Evolutionary conservation across 2,113 vertebrate genomes (phyloP), one percentile per base, ranked within the genome.

Genomic region (Ranitomeya imitator): DNA sequence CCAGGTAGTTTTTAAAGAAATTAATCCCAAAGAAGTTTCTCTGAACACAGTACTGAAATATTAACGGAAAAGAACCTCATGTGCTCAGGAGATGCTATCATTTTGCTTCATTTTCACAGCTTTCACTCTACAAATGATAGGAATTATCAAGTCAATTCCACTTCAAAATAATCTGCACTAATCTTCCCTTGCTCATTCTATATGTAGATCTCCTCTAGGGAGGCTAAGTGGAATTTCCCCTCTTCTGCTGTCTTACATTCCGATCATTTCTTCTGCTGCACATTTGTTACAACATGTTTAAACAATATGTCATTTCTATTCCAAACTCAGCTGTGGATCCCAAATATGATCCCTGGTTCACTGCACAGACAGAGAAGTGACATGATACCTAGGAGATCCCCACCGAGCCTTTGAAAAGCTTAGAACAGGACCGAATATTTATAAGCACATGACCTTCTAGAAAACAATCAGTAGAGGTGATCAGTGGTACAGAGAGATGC

Each of bases 231-330:
- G 87, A 89, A 85, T 89, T 89, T 89, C 74, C 82, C 81, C 57
- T 78, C 73, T 85, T 54, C 74, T 83, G 59, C 59, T n/a, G 83
- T 89, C 60, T 89, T 59, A 85, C 87, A 89, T 89, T 89, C 87
- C 87, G n/a, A 89, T 85, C 82, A 89, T 85, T 84, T 89, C 60
- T 79, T 55, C 79, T 89, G 60, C 87, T 69, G 23, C 59, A 85
- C 74, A 89, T 89, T 85, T 89, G 87, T 89, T 85, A 85, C 60
- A 85, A 78, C 87, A 85, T 89, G 87, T 89, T 85, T 89, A 89
- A 89, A 89, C 87, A 79, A 89, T 85, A 85, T 79, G 81, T 89
- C 60, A 89, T 78, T 79, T 89, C 74, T 85, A 85, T 78, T 57
- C 19, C 73, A 83, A 87, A 77, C 80, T 61, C 60, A 67, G 69